phyloP scores from a whole-genome alignment of 2,113 vertebrate genomes.

The Tragelaphus buxtoni region DNA sequence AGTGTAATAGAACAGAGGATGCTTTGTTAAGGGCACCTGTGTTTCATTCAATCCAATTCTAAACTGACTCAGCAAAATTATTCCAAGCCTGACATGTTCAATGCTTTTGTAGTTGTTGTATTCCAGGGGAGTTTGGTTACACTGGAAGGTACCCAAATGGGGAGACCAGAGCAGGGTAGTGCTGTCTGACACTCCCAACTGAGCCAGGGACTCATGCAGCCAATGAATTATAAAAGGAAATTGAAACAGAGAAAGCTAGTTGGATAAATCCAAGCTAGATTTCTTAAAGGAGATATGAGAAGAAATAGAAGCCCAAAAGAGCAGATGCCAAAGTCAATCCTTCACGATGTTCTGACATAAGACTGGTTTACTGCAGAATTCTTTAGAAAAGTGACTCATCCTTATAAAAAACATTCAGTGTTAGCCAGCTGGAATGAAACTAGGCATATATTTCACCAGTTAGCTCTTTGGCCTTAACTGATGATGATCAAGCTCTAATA shows the following conservation, averaged over 20 bases:
- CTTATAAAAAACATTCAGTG: neutral
- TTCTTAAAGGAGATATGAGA: neutral
- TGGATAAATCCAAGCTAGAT: neutral
- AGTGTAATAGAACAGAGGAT: neutral
- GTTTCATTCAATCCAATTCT: neutral
- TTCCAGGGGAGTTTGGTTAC: neutral
- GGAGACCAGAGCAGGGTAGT: neutral
- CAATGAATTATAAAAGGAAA: neutral
- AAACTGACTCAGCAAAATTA: neutral
- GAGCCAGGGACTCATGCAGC: neutral
- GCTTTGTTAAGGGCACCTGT: neutral
- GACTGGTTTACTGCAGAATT: slow-evolving; percentile 37
- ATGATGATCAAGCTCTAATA: neutral
- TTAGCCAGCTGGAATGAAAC: slow-evolving; percentile 15
- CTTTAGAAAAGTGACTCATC: slow-evolving; percentile 52
- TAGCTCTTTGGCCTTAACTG: neutral
- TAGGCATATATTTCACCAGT: neutral
- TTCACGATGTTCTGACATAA: slow-evolving; percentile 12
- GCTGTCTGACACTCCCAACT: neutral
- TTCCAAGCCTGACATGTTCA: neutral
- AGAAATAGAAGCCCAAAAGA: neutral
- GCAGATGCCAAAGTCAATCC: neutral
- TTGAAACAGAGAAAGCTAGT: neutral
- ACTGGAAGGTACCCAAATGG: neutral
- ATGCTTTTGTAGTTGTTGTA: neutral